These are phyloP conservation scores for Napeogenes sylphis DNA, from an alignment of 2,888 invertebrate genomes.

Conservation along the genomic window DNA sequence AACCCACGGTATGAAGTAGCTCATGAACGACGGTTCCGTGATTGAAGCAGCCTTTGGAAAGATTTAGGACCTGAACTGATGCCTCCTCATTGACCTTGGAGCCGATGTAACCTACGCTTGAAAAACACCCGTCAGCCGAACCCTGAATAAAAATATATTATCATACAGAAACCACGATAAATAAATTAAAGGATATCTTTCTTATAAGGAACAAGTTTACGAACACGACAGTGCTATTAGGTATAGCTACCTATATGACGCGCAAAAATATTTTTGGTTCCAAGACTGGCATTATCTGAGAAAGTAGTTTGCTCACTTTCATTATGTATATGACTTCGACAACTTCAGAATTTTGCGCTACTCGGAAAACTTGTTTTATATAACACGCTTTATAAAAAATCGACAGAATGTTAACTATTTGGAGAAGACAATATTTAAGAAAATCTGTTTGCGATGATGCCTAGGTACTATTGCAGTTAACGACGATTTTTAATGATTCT, in stretches of 20 bases:
- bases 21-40: constrained; percentile 86
- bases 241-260: background rate
- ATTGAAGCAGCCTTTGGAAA: constrained; percentile 75
- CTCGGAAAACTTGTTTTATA: constrained; percentile 31
- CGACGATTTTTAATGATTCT: background rate
- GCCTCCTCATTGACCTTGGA: constrained; percentile 47
- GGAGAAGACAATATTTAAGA: too few species aligned
- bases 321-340: constrained; percentile 21
- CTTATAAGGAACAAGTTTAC: background rate
- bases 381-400: background rate
- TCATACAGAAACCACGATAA: background rate
- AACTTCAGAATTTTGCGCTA: constrained; percentile 31
- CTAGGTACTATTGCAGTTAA: too few species aligned
- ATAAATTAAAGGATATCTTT: background rate
- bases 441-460: too few species aligned
- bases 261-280: background rate
- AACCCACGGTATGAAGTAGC: constrained; percentile 87
- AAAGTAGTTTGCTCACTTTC: constrained; percentile 35
- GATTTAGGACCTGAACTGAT: constrained; percentile 69
- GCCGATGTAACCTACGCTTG: constrained; percentile 58
- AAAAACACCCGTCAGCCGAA: constrained; percentile 78
- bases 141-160: constrained; percentile 75
- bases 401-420: too few species aligned
- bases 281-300: constrained; percentile 2
- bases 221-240: background rate